phyloP scores from a whole-genome alignment of 2,797 vertebrate genomes.

The Sarcophilus harrisii region DNA sequence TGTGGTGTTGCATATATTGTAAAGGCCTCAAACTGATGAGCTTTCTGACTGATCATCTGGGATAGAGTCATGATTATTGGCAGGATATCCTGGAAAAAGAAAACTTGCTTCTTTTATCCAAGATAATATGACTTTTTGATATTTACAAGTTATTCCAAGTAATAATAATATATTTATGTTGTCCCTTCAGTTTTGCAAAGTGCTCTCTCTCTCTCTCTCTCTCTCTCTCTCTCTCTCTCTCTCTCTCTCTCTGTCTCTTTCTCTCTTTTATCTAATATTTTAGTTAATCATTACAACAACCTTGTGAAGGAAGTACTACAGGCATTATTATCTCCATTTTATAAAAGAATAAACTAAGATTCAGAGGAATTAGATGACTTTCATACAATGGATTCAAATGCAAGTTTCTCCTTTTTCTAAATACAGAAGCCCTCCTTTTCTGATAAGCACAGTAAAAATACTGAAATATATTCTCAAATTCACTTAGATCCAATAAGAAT shows the following conservation, averaged over 20 bases:
- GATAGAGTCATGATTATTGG: not conserved
- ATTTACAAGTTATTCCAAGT: not conserved
- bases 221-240: not conserved
- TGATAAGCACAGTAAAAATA: not conserved
- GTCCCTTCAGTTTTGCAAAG: not conserved
- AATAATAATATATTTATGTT: conserved; percentile 8
- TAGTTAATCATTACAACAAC: not conserved
- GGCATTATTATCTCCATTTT: not conserved
- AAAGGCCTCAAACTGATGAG: not conserved
- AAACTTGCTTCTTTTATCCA: not conserved
- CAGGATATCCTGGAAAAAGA: not conserved
- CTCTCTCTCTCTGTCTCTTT: not conserved
- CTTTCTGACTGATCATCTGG: not conserved
- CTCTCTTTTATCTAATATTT: not conserved
- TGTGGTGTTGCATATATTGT: not conserved
- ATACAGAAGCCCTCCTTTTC: not conserved
- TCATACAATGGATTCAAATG: not conserved
- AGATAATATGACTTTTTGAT: not conserved
- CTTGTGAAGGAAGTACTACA: not conserved
- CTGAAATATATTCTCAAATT: not conserved
- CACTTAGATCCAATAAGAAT: not conserved
- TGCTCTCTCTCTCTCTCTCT: not conserved
- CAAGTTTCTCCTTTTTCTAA: not conserved
- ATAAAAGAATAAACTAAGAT: not conserved
- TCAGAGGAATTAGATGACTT: not conserved